Conservation (phyloP, 2,888 invertebrate species). For the Chironomus tentans region DNA sequence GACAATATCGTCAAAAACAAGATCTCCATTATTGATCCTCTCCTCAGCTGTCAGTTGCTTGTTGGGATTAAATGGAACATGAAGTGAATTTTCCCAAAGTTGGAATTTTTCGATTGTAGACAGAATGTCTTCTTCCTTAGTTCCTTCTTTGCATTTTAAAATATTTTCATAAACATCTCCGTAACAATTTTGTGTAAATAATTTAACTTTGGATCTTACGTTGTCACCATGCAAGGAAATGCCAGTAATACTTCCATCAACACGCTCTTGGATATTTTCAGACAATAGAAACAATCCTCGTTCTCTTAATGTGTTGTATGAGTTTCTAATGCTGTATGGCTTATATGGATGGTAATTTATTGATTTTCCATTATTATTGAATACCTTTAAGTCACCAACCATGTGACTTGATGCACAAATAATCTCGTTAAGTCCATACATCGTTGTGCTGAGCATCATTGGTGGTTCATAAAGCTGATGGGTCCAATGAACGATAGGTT, state of each 20-base stretch:
- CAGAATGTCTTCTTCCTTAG: neutral
- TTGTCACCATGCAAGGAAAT: neutral
- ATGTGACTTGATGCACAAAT: conserved; percentile 5
- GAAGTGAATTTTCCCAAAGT: neutral
- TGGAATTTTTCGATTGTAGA: neutral
- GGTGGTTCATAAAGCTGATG: neutral
- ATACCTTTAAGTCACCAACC: neutral
- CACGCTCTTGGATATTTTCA: neutral
- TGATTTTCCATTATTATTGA: neutral
- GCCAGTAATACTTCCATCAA: neutral
- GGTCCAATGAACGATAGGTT: neutral
- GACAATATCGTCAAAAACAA: neutral
- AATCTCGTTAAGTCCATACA: neutral
- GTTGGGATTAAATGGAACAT: neutral
- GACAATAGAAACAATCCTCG: neutral
- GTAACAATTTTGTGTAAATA: neutral
- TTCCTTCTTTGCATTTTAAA: neutral
- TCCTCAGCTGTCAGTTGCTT: neutral
- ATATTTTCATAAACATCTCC: conserved; percentile 1
- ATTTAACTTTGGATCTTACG: neutral
- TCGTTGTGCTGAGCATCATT: neutral
- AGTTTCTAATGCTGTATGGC: neutral
- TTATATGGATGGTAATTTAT: neutral
- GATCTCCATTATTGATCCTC: neutral
- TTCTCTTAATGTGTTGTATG: neutral